phyloP scores from a whole-genome alignment of 1,140 invertebrate species.

The Halictus rubicundus region DNA sequence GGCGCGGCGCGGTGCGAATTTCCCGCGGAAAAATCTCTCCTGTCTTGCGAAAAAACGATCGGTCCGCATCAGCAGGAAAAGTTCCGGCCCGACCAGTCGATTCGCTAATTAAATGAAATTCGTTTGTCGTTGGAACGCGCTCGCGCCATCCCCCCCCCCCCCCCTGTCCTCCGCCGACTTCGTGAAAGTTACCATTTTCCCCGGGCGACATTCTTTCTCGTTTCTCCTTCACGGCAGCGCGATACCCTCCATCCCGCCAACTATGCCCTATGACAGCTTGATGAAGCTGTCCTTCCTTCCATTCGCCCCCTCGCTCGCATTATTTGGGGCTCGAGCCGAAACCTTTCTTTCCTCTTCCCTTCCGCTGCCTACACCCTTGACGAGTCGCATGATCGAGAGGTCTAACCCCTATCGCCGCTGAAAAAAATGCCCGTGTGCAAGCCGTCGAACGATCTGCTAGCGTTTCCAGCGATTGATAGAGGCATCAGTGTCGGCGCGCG shows the following conservation, averaged over 20 bases:
- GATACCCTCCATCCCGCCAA: background rate
- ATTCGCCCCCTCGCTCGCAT: background rate
- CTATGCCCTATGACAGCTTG: conserved; percentile 29
- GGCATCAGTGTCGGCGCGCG: conserved; percentile 27
- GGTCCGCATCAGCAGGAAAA: conserved; percentile 8
- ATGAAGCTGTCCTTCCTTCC: conserved; percentile 39
- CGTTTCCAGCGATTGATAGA: background rate
- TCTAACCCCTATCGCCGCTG: conserved; percentile 21
- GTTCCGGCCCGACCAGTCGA: background rate
- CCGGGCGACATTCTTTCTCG: background rate
- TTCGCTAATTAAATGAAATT: conserved; percentile 16
- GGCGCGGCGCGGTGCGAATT: background rate
- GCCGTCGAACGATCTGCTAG: too few species aligned
- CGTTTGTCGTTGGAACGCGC: background rate
- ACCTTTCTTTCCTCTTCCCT: background rate
- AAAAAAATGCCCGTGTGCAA: conserved; percentile 21
- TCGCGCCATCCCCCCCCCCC: too few species aligned
- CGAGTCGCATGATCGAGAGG: conserved; percentile 35
- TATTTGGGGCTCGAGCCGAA: background rate
- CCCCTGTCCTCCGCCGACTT: background rate
- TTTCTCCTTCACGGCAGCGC: background rate
- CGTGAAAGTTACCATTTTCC: background rate
- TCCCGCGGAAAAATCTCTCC: background rate
- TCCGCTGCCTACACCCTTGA: conserved; percentile 8
- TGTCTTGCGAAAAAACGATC: background rate